phyloP scores from a whole-genome alignment of 2,113 vertebrate genomes.

The Falcunculus frontatus region DNA sequence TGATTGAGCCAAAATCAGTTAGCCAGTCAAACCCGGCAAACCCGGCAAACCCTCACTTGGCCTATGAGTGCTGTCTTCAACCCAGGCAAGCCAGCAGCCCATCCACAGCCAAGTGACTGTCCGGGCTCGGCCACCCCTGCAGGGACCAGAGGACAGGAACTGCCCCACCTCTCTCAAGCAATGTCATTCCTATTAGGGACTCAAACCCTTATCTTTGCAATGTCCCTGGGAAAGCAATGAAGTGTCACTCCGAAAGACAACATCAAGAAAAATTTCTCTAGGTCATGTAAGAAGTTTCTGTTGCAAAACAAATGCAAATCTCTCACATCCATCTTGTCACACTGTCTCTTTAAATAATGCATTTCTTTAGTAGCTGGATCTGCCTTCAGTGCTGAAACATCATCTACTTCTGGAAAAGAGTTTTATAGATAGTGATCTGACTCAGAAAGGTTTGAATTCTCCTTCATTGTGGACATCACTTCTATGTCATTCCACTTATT shows the following conservation, averaged over 20 bases:
- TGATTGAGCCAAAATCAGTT: neutral
- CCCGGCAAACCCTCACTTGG: neutral
- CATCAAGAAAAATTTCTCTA: neutral
- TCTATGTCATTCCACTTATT: neutral
- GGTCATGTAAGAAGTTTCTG: neutral
- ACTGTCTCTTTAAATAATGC: neutral
- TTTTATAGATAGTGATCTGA: neutral
- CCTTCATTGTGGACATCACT: neutral
- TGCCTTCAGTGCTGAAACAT: neutral
- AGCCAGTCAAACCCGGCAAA: neutral
- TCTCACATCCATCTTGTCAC: neutral
- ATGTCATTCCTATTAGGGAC: neutral
- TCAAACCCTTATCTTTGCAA: neutral
- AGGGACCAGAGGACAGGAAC: neutral
- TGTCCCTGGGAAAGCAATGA: neutral
- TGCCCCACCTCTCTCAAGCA: neutral
- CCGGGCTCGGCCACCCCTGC: fast-evolving
- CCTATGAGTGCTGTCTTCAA: neutral
- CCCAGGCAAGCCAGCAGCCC: neutral
- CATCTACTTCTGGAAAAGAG: neutral
- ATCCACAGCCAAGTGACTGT: neutral
- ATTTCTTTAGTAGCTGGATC: neutral
- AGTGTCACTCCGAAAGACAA: neutral
- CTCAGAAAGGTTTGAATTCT: neutral
- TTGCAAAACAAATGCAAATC: neutral